Evolutionary conservation across 2,888 invertebrate genomes (phyloP), one percentile per base, ranked within the genome.

Genomic region (Keiferia lycopersicella): DNA sequence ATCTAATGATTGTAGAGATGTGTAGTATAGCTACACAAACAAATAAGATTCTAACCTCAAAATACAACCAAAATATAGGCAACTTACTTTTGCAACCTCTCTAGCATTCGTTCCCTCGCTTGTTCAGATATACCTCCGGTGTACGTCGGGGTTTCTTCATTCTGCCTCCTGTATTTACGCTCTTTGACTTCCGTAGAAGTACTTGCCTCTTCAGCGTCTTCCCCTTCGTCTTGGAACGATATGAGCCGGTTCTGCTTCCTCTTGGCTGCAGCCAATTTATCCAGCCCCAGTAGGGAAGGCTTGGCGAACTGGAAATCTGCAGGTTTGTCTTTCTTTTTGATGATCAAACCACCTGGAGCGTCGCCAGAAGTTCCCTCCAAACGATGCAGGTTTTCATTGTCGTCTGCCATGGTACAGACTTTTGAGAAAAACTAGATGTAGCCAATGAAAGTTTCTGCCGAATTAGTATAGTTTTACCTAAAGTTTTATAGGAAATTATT

Each of bases 91-190:
- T 93, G 89, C 57, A 94, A 88, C 67, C 96, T 92, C 75, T 96
- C 94, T 39, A 95, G 85, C 77, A 96, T 92, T 57, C 96, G 93
- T 73, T 95, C 94, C 64, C 95, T 92, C 0, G 96, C 97, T 79
- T 95, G 94, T 64, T 94, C 94, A 34, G 96, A 96, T 22, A 98
- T 96, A 6, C 98, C 98, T 4, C 98, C 98, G 0, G 98, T 98
- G 78, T 98, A 95, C 0, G 98, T 96, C 0, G 99, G 99, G 0
- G 98, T 98, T 88, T 99, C 98, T 75, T 96, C 95, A 73, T 95
- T 94, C 12, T 95, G 93, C 60, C 94, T 93, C 59, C 98, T 93
- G 77, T 98, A 96, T 81, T 96, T 95, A 58, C 96, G 92, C 67
- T 84, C 87, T 69, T 83, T 86, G 0, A 66, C 74, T 30, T 66